Evolutionary conservation across 2,797 vertebrate genomes (phyloP).

Genomic region (Crax fasciolata): DNA sequence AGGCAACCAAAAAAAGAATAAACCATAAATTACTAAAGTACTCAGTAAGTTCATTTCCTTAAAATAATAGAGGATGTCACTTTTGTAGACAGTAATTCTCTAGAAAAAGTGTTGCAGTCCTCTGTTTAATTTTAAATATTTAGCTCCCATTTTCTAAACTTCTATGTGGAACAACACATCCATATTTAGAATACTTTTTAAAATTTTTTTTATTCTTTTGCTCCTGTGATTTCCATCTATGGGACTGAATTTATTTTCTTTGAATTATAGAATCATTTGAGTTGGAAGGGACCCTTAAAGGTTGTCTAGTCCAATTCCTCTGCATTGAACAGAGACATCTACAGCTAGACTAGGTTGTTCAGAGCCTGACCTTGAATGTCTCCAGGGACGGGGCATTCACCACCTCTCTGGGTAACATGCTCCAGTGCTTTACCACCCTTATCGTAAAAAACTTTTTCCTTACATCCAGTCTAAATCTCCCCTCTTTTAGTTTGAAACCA

Average conservation of each 20-base stretch:
- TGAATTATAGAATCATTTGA: no score
- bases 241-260: not conserved
- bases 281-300: no score
- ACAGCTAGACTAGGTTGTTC: no score
- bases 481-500: no score
- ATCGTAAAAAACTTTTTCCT: no score
- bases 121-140: not conserved
- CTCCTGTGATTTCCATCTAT: not conserved
- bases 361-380: no score
- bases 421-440: no score
- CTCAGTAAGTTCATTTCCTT: not conserved
- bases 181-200: not conserved
- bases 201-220: not conserved
- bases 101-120: not conserved
- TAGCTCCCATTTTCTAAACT: not conserved
- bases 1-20: not conserved
- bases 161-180: not conserved
- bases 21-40: not conserved
- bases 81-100: not conserved
- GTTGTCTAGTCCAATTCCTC: no score
- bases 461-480: no score
- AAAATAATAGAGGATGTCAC: not conserved
- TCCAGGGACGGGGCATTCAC: no score
- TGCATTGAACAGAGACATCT: no score
- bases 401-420: no score